Conservation (phyloP, 2,797 vertebrate species). For the Phalanger gymnotis region DNA sequence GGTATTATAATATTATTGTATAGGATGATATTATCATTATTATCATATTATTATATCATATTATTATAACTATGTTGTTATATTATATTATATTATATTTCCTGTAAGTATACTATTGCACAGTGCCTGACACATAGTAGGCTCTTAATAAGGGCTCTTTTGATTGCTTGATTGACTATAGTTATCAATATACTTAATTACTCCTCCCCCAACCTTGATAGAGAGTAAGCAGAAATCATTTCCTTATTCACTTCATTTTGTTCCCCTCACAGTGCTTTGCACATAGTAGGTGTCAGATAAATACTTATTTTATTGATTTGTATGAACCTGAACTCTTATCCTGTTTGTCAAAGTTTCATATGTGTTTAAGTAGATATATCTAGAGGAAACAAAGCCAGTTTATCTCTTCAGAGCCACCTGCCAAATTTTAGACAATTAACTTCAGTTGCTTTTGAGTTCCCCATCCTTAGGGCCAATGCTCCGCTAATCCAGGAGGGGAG, state of each 20-base stretch:
- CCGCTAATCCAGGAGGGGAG: background rate
- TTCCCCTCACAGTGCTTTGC: background rate
- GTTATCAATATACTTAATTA: background rate
- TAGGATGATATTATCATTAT: background rate
- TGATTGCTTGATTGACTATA: background rate
- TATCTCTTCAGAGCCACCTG: constrained; percentile 19
- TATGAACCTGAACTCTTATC: background rate
- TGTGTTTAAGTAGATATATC: background rate
- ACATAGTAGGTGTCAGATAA: background rate
- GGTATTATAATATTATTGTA: background rate
- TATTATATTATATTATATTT: background rate
- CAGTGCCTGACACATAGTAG: background rate
- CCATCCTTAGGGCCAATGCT: accelerated
- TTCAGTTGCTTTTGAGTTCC: background rate
- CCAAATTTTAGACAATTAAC: background rate
- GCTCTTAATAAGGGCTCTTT: background rate
- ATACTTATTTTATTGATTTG: background rate
- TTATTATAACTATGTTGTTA: no score
- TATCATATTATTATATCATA: no score
- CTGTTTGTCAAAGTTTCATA: background rate
- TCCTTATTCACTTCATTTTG: background rate
- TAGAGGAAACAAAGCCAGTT: background rate
- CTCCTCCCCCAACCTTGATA: background rate
- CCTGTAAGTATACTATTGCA: background rate
- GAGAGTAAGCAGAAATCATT: background rate